phyloP scores from a whole-genome alignment of 2,113 vertebrate species.

The Aix galericulata region DNA sequence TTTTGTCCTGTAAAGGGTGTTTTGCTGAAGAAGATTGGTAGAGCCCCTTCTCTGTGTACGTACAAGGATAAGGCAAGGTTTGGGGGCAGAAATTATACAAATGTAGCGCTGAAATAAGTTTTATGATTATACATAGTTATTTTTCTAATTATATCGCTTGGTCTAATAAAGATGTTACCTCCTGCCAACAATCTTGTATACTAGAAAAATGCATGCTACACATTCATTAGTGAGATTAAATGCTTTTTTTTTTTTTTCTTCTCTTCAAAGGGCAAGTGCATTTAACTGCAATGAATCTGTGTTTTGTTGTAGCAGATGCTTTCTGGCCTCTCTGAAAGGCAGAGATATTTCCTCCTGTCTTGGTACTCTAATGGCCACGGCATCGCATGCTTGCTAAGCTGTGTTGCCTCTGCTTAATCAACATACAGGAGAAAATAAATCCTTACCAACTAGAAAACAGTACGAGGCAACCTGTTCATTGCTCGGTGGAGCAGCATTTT shows the following conservation, averaged over 20 bases:
- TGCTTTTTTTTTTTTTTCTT: background rate
- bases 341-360: background rate
- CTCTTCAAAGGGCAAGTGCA: background rate
- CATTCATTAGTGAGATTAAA: slow-evolving; percentile 26
- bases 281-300: slow-evolving; percentile 8
- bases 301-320: background rate
- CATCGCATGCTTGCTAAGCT: slow-evolving; percentile 25
- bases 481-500: background rate
- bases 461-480: background rate
- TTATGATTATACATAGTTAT: background rate
- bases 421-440: background rate
- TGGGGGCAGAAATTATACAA: background rate
- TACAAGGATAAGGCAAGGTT: background rate
- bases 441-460: background rate
- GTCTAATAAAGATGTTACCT: background rate
- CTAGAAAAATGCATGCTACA: background rate
- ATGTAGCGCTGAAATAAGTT: background rate
- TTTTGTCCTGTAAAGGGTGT: background rate
- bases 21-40: background rate
- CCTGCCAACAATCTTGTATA: background rate
- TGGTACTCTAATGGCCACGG: background rate
- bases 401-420: slow-evolving; percentile 20
- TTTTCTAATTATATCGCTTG: slow-evolving; percentile 10
- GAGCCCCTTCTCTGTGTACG: background rate
- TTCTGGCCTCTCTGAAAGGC: slow-evolving; percentile 27